Conservation (phyloP, 2,888 invertebrate genomes). For the Mystacides longicornis region DNA sequence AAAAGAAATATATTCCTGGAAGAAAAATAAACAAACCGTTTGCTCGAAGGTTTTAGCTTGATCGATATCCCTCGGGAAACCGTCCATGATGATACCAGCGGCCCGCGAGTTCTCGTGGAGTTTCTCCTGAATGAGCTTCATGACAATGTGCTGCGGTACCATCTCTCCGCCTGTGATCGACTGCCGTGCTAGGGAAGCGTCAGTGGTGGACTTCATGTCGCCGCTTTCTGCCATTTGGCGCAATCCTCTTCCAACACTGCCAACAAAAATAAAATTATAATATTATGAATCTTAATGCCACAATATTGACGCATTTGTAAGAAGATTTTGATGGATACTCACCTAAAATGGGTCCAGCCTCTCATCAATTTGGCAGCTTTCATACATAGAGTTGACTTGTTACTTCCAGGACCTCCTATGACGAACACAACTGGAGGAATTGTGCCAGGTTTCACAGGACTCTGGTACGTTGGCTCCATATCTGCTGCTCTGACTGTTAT, state of each 20-base stretch:
- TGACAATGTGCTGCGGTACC: slow-evolving; percentile 69
- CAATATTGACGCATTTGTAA: background rate
- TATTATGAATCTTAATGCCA: background rate
- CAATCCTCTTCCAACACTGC: slow-evolving; percentile 69
- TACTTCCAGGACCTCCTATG: slow-evolving; percentile 85
- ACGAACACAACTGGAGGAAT: slow-evolving; percentile 50
- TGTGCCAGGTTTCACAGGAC: slow-evolving; percentile 34
- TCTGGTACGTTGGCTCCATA: slow-evolving; percentile 34
- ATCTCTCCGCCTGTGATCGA: slow-evolving; percentile 74
- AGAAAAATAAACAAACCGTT: slow-evolving; percentile 69
- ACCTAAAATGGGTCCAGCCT: slow-evolving; percentile 71
- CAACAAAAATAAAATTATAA: background rate
- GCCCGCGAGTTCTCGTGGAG: slow-evolving; percentile 51
- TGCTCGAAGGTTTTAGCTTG: slow-evolving; percentile 85
- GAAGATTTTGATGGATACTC: background rate
- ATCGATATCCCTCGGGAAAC: slow-evolving; percentile 84
- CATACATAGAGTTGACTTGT: slow-evolving; percentile 74
- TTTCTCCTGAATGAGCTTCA: slow-evolving; percentile 66
- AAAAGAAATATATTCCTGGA: too few species aligned
- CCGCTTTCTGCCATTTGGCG: slow-evolving; percentile 63
- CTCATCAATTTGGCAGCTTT: slow-evolving; percentile 60
- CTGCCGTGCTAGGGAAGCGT: slow-evolving; percentile 59
- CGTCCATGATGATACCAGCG: slow-evolving; percentile 84
- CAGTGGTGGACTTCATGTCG: slow-evolving; percentile 52
- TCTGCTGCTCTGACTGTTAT: slow-evolving; percentile 30